Evolutionary conservation across 2,113 vertebrate species (phyloP).

Genomic region (Mormoops blainvillei): DNA sequence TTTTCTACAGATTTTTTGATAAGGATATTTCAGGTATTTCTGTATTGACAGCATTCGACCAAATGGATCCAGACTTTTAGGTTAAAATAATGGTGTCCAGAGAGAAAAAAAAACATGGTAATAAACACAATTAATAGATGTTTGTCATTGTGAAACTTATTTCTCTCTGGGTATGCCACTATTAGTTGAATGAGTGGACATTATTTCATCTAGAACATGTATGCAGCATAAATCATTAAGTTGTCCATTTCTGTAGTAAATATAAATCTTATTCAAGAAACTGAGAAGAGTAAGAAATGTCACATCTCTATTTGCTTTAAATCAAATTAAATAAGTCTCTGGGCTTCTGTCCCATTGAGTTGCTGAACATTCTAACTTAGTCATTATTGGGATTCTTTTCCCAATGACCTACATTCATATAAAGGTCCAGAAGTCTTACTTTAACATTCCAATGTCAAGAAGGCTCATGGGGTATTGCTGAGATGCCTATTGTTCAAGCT

Average conservation of each 20-base stretch:
- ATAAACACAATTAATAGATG: conserved; percentile 5
- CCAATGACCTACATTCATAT: background rate
- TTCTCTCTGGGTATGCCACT: conserved; percentile 37
- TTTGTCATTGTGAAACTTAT: conserved; percentile 24
- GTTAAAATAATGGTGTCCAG: conserved; percentile 36
- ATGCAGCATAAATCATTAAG: conserved; percentile 42
- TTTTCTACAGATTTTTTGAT: conserved; percentile 28
- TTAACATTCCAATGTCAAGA: background rate
- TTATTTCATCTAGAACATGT: conserved; percentile 48
- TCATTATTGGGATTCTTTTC: background rate
- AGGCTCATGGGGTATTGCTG: background rate
- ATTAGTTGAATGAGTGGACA: conserved; percentile 44
- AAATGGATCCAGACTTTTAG: conserved; percentile 23
- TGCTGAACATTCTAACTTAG: background rate
- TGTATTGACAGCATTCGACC: background rate
- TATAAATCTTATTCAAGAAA: conserved; percentile 66
- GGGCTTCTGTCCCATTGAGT: background rate
- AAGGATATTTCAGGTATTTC: conserved; percentile 16
- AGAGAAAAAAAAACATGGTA: conserved; percentile 39
- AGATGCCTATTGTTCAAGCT: background rate
- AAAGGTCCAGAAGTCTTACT: background rate
- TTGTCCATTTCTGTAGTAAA: conserved; percentile 32
- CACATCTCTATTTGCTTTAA: conserved; percentile 62
- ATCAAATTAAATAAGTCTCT: conserved; percentile 36
- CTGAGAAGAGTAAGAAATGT: conserved; percentile 56